Conservation (phyloP, 2,113 vertebrate genomes). For the Heptranchias perlo region DNA sequence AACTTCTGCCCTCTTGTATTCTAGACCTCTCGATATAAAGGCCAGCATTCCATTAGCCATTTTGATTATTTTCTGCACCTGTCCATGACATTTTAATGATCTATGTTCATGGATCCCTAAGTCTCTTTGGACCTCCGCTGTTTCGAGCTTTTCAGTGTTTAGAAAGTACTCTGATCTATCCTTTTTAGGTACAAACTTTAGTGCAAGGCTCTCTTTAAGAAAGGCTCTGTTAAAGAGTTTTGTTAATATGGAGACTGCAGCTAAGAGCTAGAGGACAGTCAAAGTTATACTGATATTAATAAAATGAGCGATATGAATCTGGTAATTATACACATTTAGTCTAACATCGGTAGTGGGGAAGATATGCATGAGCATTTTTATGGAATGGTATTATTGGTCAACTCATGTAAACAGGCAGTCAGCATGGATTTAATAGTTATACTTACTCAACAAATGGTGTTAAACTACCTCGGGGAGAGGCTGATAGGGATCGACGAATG, state of each 20-base stretch:
- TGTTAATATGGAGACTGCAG: not conserved
- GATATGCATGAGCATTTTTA: not conserved
- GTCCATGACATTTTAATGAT: no score
- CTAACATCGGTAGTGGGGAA: not conserved
- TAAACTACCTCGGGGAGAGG: not conserved
- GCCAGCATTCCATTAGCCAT: no score
- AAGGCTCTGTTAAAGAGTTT: not conserved
- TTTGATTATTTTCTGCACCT: no score
- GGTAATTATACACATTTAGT: not conserved
- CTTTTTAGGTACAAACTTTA: no score
- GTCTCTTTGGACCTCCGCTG: no score
- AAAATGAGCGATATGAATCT: not conserved
- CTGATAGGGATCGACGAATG: not conserved
- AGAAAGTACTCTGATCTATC: no score
- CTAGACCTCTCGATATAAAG: no score
- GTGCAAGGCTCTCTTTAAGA: no score
- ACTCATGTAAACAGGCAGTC: not conserved
- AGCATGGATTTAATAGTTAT: not conserved
- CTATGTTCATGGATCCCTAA: no score
- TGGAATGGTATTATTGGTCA: not conserved
- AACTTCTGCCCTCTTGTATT: no score
- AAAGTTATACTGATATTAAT: not conserved
- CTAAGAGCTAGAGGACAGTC: not conserved
- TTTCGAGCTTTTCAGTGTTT: no score
- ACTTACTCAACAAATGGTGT: not conserved